Percentiles rank a stretch among this genome's conserved stretches.
These are phyloP conservation scores for Tympanuchus pallidicinctus DNA, from an alignment of 2,113 vertebrate genomes.

Conservation along the genomic window DNA sequence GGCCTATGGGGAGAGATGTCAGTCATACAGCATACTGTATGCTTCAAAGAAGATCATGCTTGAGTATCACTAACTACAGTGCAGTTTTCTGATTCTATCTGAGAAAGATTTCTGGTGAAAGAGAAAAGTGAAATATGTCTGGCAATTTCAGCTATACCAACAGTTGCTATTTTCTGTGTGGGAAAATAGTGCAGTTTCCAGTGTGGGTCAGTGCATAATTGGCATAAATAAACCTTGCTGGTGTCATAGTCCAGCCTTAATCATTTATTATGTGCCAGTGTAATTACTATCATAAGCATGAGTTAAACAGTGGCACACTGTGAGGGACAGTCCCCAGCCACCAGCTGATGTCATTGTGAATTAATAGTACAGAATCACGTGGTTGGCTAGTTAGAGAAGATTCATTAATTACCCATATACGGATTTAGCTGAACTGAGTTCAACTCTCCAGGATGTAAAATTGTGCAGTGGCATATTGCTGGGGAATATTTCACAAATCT, in stretches of 20 bases:
- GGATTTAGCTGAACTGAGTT: not conserved
- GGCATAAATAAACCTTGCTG: not conserved
- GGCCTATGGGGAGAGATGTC: not conserved
- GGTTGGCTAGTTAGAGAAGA: conserved; percentile 1
- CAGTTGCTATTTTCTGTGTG: not conserved
- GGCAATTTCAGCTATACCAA: not conserved
- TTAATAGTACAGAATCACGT: conserved; percentile 19
- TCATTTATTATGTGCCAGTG: conserved; percentile 25
- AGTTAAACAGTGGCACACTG: not conserved
- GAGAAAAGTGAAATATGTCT: not conserved
- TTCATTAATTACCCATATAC: conserved; percentile 28
- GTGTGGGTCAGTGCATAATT: not conserved
- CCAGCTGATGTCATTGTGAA: conserved; percentile 14
- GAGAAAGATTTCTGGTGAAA: not conserved
- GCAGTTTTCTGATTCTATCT: not conserved
- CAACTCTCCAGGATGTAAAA: not conserved
- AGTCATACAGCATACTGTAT: no score
- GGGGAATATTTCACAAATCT: not conserved
- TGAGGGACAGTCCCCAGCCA: conserved; percentile 1
- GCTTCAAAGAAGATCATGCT: not conserved
- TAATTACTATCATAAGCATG: conserved; percentile 23
- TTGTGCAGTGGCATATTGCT: not conserved
- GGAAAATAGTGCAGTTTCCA: not conserved
- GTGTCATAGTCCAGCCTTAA: not conserved
- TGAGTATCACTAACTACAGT: not conserved